These are phyloP conservation scores for Drosophila greeni DNA, from an alignment of 2,888 invertebrate genomes.

Conservation along the genomic window DNA sequence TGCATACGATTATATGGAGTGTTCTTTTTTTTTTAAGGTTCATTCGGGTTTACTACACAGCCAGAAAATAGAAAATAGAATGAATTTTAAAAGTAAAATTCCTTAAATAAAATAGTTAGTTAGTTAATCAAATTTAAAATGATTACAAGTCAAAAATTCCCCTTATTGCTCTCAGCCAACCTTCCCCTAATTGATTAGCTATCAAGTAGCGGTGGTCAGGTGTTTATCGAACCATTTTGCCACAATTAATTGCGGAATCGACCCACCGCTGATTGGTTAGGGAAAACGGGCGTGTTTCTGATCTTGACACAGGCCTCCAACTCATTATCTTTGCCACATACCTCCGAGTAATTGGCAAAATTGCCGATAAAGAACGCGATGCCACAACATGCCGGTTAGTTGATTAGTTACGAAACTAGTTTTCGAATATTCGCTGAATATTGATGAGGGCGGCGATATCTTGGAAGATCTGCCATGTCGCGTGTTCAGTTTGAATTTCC, in stretches of 20 bases:
- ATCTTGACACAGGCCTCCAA: slow-evolving; percentile 35
- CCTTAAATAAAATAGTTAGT: neutral
- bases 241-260: slow-evolving; percentile 14
- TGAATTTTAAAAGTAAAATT: neutral
- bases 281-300: slow-evolving; percentile 32
- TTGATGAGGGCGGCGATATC: slow-evolving; percentile 35
- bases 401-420: slow-evolving; percentile 40
- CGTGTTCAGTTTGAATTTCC: slow-evolving; percentile 37
- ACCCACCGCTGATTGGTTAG: slow-evolving; percentile 19
- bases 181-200: slow-evolving; percentile 6
- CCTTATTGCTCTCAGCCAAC: too few species aligned
- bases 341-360: slow-evolving; percentile 33
- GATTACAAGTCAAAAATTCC: neutral
- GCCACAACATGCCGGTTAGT: slow-evolving; percentile 15
- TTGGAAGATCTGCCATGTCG: slow-evolving; percentile 21
- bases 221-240: slow-evolving; percentile 19
- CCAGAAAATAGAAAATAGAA: neutral
- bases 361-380: slow-evolving; percentile 30
- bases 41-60: slow-evolving; percentile 12
- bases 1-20: slow-evolving; percentile 48
- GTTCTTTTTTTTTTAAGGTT: slow-evolving; percentile 2
- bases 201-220: neutral
- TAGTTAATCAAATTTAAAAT: neutral
- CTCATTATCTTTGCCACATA: slow-evolving; percentile 15
- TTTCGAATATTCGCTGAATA: slow-evolving; percentile 31